Percentiles rank a stretch among this genome's conserved stretches.
These are phyloP conservation scores for Spisula subtruncata DNA, from an alignment of 2,888 invertebrate species.

Conservation along the genomic window DNA sequence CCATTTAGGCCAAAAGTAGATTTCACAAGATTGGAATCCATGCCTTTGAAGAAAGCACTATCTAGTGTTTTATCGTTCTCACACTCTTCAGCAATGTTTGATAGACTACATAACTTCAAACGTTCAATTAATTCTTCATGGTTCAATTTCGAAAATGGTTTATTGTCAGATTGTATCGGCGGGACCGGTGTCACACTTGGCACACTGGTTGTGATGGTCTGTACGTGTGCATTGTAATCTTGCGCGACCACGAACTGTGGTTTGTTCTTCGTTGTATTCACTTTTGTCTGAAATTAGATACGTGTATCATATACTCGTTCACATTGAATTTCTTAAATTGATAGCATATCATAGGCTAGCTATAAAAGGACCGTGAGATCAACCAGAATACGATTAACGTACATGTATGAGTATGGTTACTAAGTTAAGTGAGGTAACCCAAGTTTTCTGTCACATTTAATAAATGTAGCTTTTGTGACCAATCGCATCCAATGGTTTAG, in stretches of 20 bases:
- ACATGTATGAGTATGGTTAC: too few relatives aligned
- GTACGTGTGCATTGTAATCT: background rate
- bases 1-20: constrained; percentile 21
- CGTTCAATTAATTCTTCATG: constrained; percentile 41
- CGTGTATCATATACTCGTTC: too few relatives aligned
- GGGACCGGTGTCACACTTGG: background rate
- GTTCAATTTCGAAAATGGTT: constrained; percentile 45
- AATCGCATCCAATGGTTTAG: too few relatives aligned
- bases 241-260: too few relatives aligned
- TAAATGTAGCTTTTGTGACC: too few relatives aligned
- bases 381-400: too few relatives aligned
- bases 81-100: constrained; percentile 45
- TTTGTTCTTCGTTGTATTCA: background rate
- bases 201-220: background rate
- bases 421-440: too few relatives aligned
- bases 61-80: constrained; percentile 33
- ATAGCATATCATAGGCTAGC: too few relatives aligned
- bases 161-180: background rate
- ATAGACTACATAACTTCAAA: constrained; percentile 41
- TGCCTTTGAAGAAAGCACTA: constrained; percentile 45
- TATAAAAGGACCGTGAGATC: too few relatives aligned
- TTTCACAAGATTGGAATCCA: background rate
- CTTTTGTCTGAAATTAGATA: background rate
- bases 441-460: too few relatives aligned
- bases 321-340: too few relatives aligned